Conservation (phyloP, 2,888 invertebrate species). For the Sinohyriopsis cumingii region DNA sequence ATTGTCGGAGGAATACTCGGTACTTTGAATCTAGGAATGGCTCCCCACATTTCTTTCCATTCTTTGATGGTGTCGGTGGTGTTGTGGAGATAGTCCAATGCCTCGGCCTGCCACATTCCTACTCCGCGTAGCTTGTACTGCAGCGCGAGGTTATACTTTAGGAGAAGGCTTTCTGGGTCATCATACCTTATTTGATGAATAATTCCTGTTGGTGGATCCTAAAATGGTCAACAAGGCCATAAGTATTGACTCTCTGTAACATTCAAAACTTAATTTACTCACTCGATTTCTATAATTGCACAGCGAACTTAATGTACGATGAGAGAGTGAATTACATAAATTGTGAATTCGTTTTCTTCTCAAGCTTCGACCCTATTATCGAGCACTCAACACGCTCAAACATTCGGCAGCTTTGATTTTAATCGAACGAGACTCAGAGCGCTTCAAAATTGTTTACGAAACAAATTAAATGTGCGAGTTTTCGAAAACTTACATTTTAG, state of each 20-base stretch:
- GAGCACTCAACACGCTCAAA: too few species aligned
- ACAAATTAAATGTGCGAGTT: too few species aligned
- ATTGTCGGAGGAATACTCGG: conserved; percentile 4
- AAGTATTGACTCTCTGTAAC: too few species aligned
- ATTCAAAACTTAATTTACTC: background rate
- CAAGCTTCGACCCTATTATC: too few species aligned
- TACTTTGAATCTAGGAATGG: conserved; percentile 41
- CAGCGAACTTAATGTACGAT: too few species aligned
- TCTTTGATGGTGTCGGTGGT: conserved; percentile 38
- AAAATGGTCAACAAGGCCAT: background rate
- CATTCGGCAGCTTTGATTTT: too few species aligned
- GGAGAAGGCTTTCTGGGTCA: conserved; percentile 62
- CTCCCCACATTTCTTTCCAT: conserved; percentile 58
- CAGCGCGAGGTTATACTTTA: conserved; percentile 65
- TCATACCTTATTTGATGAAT: conserved; percentile 70
- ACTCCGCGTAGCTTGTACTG: conserved; percentile 64
- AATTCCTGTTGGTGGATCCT: conserved; percentile 32
- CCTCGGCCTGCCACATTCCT: conserved; percentile 72
- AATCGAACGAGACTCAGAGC: too few species aligned
- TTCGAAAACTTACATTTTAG: too few species aligned
- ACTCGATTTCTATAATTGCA: background rate
- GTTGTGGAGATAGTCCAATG: conserved; percentile 58
- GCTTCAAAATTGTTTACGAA: too few species aligned
- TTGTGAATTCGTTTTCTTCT: too few species aligned
- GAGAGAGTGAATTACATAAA: too few species aligned